Evolutionary conservation across 1,140 invertebrate genomes (phyloP).

Genomic region (Aradophagus sp.): DNA sequence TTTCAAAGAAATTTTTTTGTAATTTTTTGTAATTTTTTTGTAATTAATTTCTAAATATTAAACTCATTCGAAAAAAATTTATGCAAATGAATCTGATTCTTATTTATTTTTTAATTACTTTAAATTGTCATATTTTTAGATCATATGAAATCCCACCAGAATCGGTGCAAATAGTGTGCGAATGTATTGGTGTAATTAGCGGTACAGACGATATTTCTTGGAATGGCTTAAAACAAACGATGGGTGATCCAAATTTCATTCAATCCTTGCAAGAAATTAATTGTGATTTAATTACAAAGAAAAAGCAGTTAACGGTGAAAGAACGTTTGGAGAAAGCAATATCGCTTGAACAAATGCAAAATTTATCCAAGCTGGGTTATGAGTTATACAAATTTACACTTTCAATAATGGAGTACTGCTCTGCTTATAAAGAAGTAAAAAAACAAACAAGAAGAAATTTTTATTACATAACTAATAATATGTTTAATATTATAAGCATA

Average conservation of each 20-base stretch:
- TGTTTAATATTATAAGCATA: too few relatives aligned
- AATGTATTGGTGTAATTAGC: conserved; percentile 88
- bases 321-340: conserved; percentile 81
- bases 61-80: neutral
- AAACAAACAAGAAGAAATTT: neutral
- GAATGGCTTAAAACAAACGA: conserved; percentile 92
- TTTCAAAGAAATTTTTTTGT: too few relatives aligned
- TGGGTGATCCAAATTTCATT: conserved; percentile 90
- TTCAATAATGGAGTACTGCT: conserved; percentile 89
- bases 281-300: conserved; percentile 84
- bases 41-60: neutral
- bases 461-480: too few relatives aligned
- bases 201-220: conserved; percentile 89
- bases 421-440: conserved; percentile 84
- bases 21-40: neutral
- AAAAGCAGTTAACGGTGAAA: conserved; percentile 82
- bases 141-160: conserved; percentile 93
- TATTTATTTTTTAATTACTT: neutral
- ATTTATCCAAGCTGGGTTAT: conserved; percentile 85
- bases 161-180: conserved; percentile 88
- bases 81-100: neutral
- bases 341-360: conserved; percentile 84
- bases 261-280: conserved; percentile 88
- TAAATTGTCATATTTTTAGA: conserved; percentile 63
- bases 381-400: conserved; percentile 89